Conservation (phyloP, 2,888 invertebrate genomes). For the Eretmocerus hayati region DNA sequence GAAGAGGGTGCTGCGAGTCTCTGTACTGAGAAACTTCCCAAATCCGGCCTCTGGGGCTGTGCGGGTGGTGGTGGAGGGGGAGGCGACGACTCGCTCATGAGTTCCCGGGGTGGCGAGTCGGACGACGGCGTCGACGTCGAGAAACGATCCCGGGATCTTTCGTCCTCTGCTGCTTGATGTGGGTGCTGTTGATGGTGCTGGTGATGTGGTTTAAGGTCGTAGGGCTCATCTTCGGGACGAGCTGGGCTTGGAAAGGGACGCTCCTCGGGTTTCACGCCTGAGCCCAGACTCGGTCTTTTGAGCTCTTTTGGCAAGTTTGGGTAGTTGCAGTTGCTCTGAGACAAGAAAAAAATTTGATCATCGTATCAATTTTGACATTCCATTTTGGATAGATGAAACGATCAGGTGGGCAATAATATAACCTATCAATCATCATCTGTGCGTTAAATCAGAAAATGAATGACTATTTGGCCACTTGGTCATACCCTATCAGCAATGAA, state of each 20-base stretch:
- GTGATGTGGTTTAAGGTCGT: no score
- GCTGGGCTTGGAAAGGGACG: slow-evolving; percentile 33
- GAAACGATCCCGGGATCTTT: slow-evolving; percentile 35
- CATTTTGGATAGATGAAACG: no score
- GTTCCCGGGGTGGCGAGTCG: slow-evolving; percentile 30
- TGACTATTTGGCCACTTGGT: no score
- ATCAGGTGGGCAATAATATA: no score
- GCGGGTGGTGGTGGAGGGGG: slow-evolving; percentile 10
- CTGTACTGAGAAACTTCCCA: no score
- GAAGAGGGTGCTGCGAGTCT: no score
- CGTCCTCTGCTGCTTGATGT: slow-evolving; percentile 30
- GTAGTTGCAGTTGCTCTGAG: slow-evolving; percentile 41
- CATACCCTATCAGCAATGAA: no score
- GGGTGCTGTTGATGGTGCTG: slow-evolving; percentile 32
- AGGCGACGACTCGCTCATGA: slow-evolving; percentile 10
- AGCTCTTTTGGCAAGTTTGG: slow-evolving; percentile 39
- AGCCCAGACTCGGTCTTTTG: slow-evolving; percentile 30
- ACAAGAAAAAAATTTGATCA: no score
- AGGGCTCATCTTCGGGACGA: slow-evolving; percentile 37
- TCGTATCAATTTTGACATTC: no score
- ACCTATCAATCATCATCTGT: no score
- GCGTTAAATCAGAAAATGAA: no score
- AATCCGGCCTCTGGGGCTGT: no score
- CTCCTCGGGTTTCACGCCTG: slow-evolving; percentile 27
- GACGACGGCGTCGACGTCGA: slow-evolving; percentile 31